phyloP scores from a whole-genome alignment of 1,140 invertebrate species.

The Lepidotrigona ventralis region DNA sequence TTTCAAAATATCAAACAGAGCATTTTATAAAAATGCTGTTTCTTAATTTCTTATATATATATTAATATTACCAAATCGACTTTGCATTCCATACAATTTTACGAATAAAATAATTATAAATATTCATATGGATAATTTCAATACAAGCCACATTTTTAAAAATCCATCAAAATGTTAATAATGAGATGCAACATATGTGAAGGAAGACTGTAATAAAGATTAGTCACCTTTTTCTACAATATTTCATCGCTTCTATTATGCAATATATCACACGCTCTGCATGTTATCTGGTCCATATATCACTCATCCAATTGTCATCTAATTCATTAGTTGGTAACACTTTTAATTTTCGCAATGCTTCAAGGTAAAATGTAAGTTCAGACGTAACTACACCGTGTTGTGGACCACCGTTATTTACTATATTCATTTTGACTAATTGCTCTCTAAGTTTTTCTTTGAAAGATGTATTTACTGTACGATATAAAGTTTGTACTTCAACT shows the following conservation, averaged over 20 bases:
- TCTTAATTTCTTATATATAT: background rate
- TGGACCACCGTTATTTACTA: constrained; percentile 96
- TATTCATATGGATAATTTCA: constrained; percentile 32
- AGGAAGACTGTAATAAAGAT: constrained; percentile 59
- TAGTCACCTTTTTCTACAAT: constrained; percentile 69
- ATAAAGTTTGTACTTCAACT: constrained; percentile 87
- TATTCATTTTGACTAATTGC: constrained; percentile 91
- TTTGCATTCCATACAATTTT: constrained; percentile 19
- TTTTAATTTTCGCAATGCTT: constrained; percentile 92
- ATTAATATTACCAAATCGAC: constrained; percentile 13
- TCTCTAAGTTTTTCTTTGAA: constrained; percentile 93
- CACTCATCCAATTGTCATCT: constrained; percentile 87
- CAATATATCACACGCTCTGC: constrained; percentile 78
- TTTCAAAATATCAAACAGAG: constrained; percentile 8
- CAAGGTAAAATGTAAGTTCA: constrained; percentile 97
- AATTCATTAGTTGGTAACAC: constrained; percentile 88
- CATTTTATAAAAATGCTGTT: constrained; percentile 43
- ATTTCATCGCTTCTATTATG: constrained; percentile 72
- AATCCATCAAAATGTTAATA: constrained; percentile 38
- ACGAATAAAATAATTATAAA: constrained; percentile 34
- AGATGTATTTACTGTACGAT: constrained; percentile 90
- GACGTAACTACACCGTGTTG: constrained; percentile 97
- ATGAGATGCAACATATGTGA: constrained; percentile 34
- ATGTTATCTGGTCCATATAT: constrained; percentile 88
- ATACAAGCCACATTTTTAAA: constrained; percentile 26